Base-by-base conservation (phyloP, 1,140 invertebrate genomes). In the Asobara japonica region DNA sequence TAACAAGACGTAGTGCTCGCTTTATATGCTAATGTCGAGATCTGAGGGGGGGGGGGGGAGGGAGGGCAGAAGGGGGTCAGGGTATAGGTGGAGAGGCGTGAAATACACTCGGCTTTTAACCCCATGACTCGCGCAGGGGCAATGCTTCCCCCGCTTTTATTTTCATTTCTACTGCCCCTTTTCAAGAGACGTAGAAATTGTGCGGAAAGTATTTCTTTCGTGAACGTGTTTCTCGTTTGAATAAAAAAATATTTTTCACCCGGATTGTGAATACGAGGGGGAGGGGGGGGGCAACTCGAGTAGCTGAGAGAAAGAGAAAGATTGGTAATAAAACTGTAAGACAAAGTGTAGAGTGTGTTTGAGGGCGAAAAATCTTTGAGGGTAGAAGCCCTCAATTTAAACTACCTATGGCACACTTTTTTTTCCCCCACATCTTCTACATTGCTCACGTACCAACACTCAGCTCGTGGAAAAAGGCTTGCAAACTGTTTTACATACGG, bases 101-200 rank as follows among this genome's bases (percentile, higher is more conserved):
- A 74, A 74, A 74, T 74, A 74, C 73, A 74, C 73, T 74, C 69
- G 51, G 68, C 73, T 71, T 65, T 74, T 74, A 74, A 70, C 73
- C 73, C 65, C 62, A 41, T 74, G 72, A 74, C 72, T 68, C 72
- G 48, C 48, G 67, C 13, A 16, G 30, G 27, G 29, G 36, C 18
- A n/a, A 27, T 45, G 27, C 11, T 4, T 31, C 33, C 25, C n/a
- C n/a, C 20, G 10, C 18, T 45, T 36, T 31, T 45, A 20, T 41
- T 67, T 31, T 25, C 25, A 22, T 62, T 11, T 62, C 7, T 51
- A 41, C n/a, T 10, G 6, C 41, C 41, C 18, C 41, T 16, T 16
- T 45, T 45, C 41, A 16, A 41, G 27, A 29, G n/a, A 62, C 30
- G 60, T 30, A 62, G 60, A 31, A 31, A 62, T 30, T 62, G 60